Percentiles rank a stretch among this genome's conserved stretches.
Conservation (phyloP, 1,140 invertebrate species). For the Macrostomum lignano region DNA sequence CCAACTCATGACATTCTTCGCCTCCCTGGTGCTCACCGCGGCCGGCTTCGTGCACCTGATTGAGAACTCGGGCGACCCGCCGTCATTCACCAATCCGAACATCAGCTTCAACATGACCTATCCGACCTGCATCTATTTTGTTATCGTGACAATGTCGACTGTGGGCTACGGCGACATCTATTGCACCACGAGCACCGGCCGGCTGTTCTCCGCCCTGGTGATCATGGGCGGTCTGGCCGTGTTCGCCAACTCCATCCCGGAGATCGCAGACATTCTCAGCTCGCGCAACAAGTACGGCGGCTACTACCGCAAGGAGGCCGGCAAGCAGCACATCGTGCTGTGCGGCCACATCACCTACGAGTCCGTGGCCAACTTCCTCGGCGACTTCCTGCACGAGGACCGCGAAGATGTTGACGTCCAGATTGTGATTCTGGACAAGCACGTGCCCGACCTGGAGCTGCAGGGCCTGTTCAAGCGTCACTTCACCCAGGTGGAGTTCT, state of each 20-base stretch:
- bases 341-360: constrained; percentile 7
- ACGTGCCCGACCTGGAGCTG: constrained; percentile 3
- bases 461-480: constrained; percentile 7
- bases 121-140: constrained; percentile 91
- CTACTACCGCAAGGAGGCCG: constrained; percentile 5
- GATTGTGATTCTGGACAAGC: constrained; percentile 8
- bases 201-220: constrained; percentile 92
- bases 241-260: constrained; percentile 8
- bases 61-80: not conserved
- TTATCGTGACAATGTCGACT: constrained; percentile 94
- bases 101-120: constrained; percentile 58
- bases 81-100: constrained; percentile 13
- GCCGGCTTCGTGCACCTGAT: constrained; percentile 28
- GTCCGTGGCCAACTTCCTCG: constrained; percentile 6
- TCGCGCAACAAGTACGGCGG: constrained; percentile 6
- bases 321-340: constrained; percentile 8
- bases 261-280: constrained; percentile 5
- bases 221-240: constrained; percentile 90
- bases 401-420: constrained; percentile 5
- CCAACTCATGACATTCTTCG: constrained; percentile 19
- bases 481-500: constrained; percentile 32
- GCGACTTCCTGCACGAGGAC: constrained; percentile 8
- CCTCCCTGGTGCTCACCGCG: constrained; percentile 23
- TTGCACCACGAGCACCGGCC: constrained; percentile 73
- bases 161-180: constrained; percentile 91